Conservation (phyloP, 2,888 invertebrate genomes). For the Agrochola lychnidis region DNA sequence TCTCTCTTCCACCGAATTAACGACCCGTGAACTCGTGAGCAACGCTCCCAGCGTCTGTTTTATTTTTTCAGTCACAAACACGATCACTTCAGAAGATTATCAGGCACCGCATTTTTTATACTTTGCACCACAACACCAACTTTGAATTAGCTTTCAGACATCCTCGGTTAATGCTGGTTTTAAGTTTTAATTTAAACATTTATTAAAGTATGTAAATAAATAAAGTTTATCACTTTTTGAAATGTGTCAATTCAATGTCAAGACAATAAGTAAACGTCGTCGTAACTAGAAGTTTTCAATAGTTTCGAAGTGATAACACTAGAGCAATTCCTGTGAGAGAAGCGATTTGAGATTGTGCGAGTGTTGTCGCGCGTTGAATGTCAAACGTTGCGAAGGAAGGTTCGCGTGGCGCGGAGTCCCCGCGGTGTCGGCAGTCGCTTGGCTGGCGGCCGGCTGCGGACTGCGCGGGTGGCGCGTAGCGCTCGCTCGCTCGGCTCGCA, state of each 20-base stretch:
- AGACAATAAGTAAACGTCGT: slow-evolving; percentile 57
- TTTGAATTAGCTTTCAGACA: slow-evolving; percentile 36
- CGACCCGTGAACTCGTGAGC: slow-evolving; percentile 87
- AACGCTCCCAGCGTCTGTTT: slow-evolving; percentile 79
- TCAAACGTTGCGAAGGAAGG: slow-evolving; percentile 79
- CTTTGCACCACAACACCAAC: slow-evolving; percentile 73
- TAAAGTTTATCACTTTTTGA: slow-evolving; percentile 76
- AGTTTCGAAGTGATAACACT: slow-evolving; percentile 78
- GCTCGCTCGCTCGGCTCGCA: slow-evolving; percentile 78
- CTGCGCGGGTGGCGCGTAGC: slow-evolving; percentile 83
- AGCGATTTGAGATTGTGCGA: slow-evolving; percentile 84
- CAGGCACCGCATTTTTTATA: slow-evolving; percentile 67
- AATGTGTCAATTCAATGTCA: slow-evolving; percentile 66
- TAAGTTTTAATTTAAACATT: slow-evolving; percentile 47
- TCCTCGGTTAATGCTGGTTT: slow-evolving; percentile 30
- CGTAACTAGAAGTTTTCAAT: slow-evolving; percentile 68
- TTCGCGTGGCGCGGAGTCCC: slow-evolving; percentile 64
- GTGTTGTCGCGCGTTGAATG: slow-evolving; percentile 85
- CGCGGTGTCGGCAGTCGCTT: slow-evolving; percentile 82
- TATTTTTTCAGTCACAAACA: slow-evolving; percentile 84
- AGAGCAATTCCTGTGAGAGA: slow-evolving; percentile 84
- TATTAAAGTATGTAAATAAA: slow-evolving; percentile 65
- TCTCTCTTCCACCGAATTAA: slow-evolving; percentile 83
- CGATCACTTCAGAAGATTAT: slow-evolving; percentile 80
- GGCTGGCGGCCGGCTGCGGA: slow-evolving; percentile 87